These are phyloP conservation scores for Nomia melanderi DNA, from an alignment of 1,140 invertebrate species.

Conservation along the genomic window DNA sequence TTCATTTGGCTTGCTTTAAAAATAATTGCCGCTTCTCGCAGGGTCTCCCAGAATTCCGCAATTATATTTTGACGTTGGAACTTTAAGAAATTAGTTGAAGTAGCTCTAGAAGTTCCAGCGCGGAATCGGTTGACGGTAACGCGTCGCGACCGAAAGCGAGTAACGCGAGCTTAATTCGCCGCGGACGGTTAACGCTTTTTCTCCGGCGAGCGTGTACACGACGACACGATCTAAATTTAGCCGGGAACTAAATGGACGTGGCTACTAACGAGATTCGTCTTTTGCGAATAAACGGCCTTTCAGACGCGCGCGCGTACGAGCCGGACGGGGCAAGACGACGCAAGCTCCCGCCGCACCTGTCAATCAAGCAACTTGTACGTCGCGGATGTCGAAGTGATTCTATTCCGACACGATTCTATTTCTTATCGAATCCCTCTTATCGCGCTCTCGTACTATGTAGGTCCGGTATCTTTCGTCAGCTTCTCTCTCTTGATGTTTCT, in stretches of 20 bases:
- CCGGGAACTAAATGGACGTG: not conserved
- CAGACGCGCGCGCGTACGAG: not conserved
- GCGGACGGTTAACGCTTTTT: not conserved
- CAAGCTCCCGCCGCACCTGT: not conserved
- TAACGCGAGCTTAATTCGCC: not conserved
- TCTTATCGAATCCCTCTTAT: not conserved
- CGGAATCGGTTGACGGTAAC: not conserved
- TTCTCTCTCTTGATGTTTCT: no score
- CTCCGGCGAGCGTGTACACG: not conserved
- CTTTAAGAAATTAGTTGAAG: not conserved
- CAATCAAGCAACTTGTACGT: not conserved
- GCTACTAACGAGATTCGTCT: slow-evolving; percentile 16
- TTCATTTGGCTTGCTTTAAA: no score
- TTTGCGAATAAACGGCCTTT: not conserved
- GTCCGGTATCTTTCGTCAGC: no score
- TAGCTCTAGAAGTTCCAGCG: no score
- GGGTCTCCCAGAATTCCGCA: no score
- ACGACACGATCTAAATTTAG: slow-evolving; percentile 17
- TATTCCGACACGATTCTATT: not conserved
- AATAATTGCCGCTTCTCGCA: no score
- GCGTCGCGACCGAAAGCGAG: not conserved
- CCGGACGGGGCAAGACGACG: not conserved
- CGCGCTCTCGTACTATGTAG: no score
- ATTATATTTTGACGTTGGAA: not conserved
- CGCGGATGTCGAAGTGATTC: not conserved